These are phyloP conservation scores for human DNA, from an alignment of 2,113 vertebrate genomes.

Conservation along the genomic window DNA sequence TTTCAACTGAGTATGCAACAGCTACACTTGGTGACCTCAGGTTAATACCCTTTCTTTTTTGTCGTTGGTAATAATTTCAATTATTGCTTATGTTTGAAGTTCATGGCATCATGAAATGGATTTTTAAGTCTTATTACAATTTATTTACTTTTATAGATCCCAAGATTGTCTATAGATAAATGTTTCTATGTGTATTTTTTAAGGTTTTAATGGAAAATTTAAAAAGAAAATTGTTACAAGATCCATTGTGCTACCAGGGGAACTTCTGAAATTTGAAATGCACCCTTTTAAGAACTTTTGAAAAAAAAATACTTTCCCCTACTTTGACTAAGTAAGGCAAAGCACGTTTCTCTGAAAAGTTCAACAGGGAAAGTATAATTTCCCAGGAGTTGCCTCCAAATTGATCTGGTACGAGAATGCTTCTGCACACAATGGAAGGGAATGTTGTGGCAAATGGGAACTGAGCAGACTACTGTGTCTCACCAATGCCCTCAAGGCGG, in stretches of 20 bases:
- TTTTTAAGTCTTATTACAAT: neutral
- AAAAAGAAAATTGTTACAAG: neutral
- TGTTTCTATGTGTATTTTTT: neutral
- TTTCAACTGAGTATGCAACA: neutral
- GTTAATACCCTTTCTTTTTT: neutral
- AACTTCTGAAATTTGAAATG: too few relatives aligned
- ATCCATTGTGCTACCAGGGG: neutral
- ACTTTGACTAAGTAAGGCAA: neutral
- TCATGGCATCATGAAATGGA: neutral
- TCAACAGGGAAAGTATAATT: neutral
- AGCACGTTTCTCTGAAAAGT: neutral
- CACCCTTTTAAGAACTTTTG: too few relatives aligned
- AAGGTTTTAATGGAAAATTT: neutral
- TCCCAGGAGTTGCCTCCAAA: neutral
- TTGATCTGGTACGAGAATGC: neutral
- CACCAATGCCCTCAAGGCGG: neutral
- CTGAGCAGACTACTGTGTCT: neutral
- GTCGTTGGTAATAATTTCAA: neutral
- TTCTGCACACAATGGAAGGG: neutral
- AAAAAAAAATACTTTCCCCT: neutral
- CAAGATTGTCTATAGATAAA: neutral
- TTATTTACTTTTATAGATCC: neutral
- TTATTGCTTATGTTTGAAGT: neutral
- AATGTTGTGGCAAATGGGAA: neutral
- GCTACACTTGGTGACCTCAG: neutral